Base-by-base conservation (phyloP, 2,113 vertebrate species). In the Patagioenas fasciata region DNA sequence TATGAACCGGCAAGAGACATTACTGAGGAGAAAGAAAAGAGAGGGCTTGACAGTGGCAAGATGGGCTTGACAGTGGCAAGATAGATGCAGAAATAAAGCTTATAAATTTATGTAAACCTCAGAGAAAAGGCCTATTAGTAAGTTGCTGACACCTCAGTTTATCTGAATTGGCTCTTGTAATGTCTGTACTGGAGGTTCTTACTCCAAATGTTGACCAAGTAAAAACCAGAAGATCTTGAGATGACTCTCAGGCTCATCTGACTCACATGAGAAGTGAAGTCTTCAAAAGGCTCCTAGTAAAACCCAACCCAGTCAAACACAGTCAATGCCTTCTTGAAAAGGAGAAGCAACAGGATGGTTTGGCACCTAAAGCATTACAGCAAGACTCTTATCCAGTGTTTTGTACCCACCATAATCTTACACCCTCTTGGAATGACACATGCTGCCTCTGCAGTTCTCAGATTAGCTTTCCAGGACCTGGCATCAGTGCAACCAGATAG, bases 61-160 rank as follows among this genome's bases (percentile, higher is more conserved):
- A 19, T 9, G n/a, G 11, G 18, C 29, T 64, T 95, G 80, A 91
- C 73, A 81, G 77, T 56, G 66, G 21, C 58, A 89, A 88, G n/a
- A 19, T 9, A 9, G 80, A 81, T 92, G 70, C 80, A 93, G 86
- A 78, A 95, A 93, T 81, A 61, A 93, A 80, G 26, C 69, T 67
- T 93, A 62, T 36, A 74, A 80, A 71, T 79, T 64, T 79, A 13
- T 67, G 25, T 38, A 84, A 87, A 91, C 67, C 67, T 67, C 42
- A 81, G 34, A 65, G 50, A 15, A 84, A 95, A 79, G 53, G 17
- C n/a, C 44, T 79, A 24, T 71, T 88, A 57, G 21, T 54, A 60
- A 83, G 47, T 53, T 94, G 48, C 53, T 93, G 83, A 80, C 51
- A 79, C 12, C 16, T 3, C 24, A 40, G 21, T 67, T 81, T 85